phyloP scores from a whole-genome alignment of 2,888 invertebrate species.

The Yponomeuta evonymella region DNA sequence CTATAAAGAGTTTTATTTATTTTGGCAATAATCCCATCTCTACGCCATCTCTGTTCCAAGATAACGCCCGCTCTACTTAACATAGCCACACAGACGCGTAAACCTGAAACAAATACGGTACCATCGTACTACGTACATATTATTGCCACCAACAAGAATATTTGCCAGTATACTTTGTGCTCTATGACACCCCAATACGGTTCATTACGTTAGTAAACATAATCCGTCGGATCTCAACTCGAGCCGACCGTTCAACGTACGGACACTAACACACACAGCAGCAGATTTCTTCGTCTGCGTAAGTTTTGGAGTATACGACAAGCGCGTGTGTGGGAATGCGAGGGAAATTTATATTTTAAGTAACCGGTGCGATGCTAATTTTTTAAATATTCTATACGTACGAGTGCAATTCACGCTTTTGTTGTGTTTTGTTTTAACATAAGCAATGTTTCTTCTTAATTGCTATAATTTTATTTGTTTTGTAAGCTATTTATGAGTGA shows the following conservation, averaged over 20 bases:
- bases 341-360: conserved; percentile 65
- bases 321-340: conserved; percentile 54
- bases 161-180: conserved; percentile 23
- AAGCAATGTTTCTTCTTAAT: background rate
- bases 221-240: conserved; percentile 21
- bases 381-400: conserved; percentile 40
- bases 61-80: conserved; percentile 74
- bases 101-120: conserved; percentile 75
- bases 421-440: conserved; percentile 39
- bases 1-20: background rate
- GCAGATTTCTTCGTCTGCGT: conserved; percentile 9
- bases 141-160: conserved; percentile 33
- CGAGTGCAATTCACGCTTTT: conserved; percentile 61
- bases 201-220: conserved; percentile 28
- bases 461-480: background rate
- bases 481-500: background rate
- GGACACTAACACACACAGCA: conserved; percentile 57
- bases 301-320: conserved; percentile 32
- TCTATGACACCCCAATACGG: conserved; percentile 34
- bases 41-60: conserved; percentile 68
- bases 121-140: conserved; percentile 57
- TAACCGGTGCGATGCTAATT: conserved; percentile 51
- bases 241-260: conserved; percentile 29
- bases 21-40: conserved; percentile 52
- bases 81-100: conserved; percentile 72